Conservation (phyloP, 2,113 vertebrate genomes). For the Zootoca vivipara region DNA sequence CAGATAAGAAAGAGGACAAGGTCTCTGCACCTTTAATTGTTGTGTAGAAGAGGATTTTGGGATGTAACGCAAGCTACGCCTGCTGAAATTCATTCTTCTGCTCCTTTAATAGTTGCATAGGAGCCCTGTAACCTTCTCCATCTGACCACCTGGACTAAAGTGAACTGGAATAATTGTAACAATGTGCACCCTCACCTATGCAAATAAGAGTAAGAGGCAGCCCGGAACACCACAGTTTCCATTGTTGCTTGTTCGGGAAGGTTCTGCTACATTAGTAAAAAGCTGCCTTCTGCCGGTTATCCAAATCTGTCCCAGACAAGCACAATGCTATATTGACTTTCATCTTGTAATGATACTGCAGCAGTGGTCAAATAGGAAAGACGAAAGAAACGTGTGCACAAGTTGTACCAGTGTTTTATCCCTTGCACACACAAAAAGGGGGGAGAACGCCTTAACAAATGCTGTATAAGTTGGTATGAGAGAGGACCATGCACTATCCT, state of each 20-base stretch:
- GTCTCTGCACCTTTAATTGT: not conserved
- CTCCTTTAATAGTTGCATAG: too few species aligned
- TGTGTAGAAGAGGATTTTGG: too few species aligned
- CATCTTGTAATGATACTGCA: not conserved
- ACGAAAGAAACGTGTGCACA: not conserved
- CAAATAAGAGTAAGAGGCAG: not conserved
- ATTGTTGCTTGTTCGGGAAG: not conserved
- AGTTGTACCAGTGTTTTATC: not conserved
- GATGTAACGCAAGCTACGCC: too few species aligned
- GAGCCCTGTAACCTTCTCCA: too few species aligned
- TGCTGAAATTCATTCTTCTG: not conserved
- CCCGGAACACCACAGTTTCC: not conserved
- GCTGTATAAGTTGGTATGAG: not conserved
- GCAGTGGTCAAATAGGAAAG: not conserved
- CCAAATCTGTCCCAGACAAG: too few species aligned
- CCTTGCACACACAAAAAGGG: not conserved
- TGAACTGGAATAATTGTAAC: not conserved
- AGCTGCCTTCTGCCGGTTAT: not conserved
- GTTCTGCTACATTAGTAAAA: not conserved
- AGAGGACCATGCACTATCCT: not conserved
- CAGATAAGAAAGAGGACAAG: not conserved
- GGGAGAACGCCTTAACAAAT: not conserved
- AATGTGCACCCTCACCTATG: not conserved
- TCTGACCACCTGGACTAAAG: too few species aligned
- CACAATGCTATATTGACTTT: not conserved